Evolutionary conservation across 2,797 vertebrate genomes (phyloP), one percentile per base, ranked within the genome.

Genomic region (Bradypodion ventrale): DNA sequence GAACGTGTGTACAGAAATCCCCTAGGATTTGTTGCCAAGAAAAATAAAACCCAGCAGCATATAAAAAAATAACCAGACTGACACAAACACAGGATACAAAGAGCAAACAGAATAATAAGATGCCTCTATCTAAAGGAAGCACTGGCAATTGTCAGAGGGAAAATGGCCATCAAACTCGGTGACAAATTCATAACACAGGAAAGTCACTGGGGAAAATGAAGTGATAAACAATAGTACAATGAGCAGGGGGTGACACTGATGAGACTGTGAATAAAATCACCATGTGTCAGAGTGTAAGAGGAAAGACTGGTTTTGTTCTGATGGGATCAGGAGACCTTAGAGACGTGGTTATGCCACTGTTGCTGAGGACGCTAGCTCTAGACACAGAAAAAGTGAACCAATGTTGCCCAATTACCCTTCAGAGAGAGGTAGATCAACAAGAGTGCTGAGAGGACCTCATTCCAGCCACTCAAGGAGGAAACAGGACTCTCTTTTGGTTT

Each of bases 1-100:
- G 88, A 91, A 91, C 85, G 0, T 79, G 83, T 88, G 80, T 56
- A 87, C 92, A 90, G 77, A 93, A 93, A 90, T 94, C 85, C 87
- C 86, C 44, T 1, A 88, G 88, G 90, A 92, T 84, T 73, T 0
- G 0, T 75, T 89, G 92, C 89, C 92, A 93, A 85, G 86, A 83
- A 87, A 90, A 91, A 91, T 90, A 88, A 91, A 92, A 29, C 46
- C 78, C 63, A 84, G 44, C 52, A 80, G 83, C 89, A 92, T 0
- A 49, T 68, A 56, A 56, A 56, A 56, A 78, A 79, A 59, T 86
- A 87, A 59, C 5, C 42, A 88, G 87, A 90, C 82, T 86, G 68
- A 88, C 91, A 86, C 23, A 90, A 93, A 87, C 19, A 86, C 0
- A 1, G 8, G n/a, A n/a, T 7, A 76, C 23, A 70, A 69, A 60